Base-by-base conservation (phyloP, 2,888 invertebrate genomes). In the Heliconius sara region DNA sequence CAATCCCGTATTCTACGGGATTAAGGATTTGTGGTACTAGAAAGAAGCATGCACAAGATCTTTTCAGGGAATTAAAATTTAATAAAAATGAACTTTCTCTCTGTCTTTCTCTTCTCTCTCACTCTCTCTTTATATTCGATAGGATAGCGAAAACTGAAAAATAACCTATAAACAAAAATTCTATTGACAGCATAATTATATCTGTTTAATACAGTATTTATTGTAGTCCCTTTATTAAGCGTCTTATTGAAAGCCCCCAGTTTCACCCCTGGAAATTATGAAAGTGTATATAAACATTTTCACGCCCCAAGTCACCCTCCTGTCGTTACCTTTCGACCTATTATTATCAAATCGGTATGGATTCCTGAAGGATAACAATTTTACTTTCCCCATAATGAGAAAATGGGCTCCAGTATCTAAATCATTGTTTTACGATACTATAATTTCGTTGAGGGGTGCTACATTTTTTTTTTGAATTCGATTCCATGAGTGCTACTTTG, bases 221-320 rank as follows among this genome's bases (percentile, higher is more conserved):
- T 91, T 91, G 89, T 90, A 93, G 93, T 94, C 93, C 91, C 89
- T 90, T 89, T 84, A 84, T 85, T 85, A 85, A 86, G 93, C 91
- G 93, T 93, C 93, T 91, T 91, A 91, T 91, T 91, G 93, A 93
- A 93, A 93, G 91, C 92, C 91, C 91, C 90, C 90, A 89, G 89
- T 85, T 87, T 91, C 91, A 93, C 94, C 95, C 95, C 89, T 93
- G 91, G 89, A 93, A 94, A 95, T 95, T 95, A 95, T 95, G 93
- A 94, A 94, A 94, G 92, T 94, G 94, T 95, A 94, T 95, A 94
- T 94, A 93, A 94, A 95, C 93, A 94, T 94, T 95, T 93, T 94
- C 94, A 93, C 95, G 92, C 94, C 94, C 94, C 85, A 84, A 84
- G 84, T 79, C 80, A 86, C 92, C 92, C 93, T 90, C 88, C 90